These are phyloP conservation scores for Cyclophora punctaria DNA, from an alignment of 2,888 invertebrate species.

Conservation along the genomic window DNA sequence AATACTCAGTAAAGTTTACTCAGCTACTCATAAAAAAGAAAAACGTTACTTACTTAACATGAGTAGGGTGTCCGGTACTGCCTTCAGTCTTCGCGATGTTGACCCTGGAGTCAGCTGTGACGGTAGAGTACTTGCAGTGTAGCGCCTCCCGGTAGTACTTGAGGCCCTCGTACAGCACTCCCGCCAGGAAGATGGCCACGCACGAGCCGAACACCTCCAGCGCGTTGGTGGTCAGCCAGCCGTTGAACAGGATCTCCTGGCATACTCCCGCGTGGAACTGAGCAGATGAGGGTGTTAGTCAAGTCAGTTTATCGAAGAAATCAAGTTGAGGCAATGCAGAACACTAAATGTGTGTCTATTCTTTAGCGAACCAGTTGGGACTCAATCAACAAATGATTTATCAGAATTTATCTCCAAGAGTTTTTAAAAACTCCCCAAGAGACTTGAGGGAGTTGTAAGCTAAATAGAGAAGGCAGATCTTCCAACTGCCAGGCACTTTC, in stretches of 20 bases:
- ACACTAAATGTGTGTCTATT: too few species aligned
- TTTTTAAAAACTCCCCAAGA: too few species aligned
- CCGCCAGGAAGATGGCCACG: constrained; percentile 90
- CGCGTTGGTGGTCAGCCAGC: constrained; percentile 83
- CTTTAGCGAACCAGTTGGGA: too few species aligned
- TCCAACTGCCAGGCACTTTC: too few species aligned
- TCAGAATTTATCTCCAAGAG: background rate
- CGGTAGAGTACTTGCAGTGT: constrained; percentile 40
- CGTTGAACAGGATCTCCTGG: constrained; percentile 86
- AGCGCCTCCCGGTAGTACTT: constrained; percentile 83
- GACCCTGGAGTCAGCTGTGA: constrained; percentile 54
- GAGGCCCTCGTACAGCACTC: constrained; percentile 94
- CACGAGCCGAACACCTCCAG: constrained; percentile 90
- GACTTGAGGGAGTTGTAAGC: too few species aligned
- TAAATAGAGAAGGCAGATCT: too few species aligned
- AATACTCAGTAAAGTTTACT: too few species aligned
- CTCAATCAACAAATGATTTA: too few species aligned
- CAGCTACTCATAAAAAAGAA: too few species aligned
- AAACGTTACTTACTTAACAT: constrained; percentile 47
- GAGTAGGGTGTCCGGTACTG: constrained; percentile 51
- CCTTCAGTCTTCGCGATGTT: constrained; percentile 69
- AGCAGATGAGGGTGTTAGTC: constrained; percentile 11
- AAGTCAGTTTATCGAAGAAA: too few species aligned
- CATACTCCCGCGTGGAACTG: constrained; percentile 86
- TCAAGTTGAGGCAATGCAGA: too few species aligned